A percentile compares a stretch with the other conserved stretches of the same genome.
These are phyloP conservation scores for Hydrophis major DNA, from an alignment of 2,797 vertebrate species.

Conservation along the genomic window DNA sequence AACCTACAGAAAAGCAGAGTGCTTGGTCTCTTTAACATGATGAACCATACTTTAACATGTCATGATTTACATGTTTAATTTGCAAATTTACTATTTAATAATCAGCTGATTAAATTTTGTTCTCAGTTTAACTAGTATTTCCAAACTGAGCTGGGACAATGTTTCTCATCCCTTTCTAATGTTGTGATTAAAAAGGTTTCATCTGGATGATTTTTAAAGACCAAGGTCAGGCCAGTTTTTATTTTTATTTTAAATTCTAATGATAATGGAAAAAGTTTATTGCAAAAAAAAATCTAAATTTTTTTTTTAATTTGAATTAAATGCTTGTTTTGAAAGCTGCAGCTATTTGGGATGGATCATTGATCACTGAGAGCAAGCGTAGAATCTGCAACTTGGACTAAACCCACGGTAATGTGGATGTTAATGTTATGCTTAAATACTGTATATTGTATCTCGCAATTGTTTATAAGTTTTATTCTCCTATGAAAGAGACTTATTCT, in stretches of 20 bases:
- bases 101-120: conserved; percentile 22
- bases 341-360: not conserved
- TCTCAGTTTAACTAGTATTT: conserved; percentile 48
- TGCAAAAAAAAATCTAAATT: not conserved
- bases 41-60: not conserved
- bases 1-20: not conserved
- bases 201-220: not conserved
- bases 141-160: not conserved
- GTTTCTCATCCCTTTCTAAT: not conserved
- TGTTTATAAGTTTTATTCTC: not conserved
- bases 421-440: not conserved
- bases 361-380: not conserved
- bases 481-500: not conserved
- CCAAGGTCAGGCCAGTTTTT: conserved; percentile 31
- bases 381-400: not conserved
- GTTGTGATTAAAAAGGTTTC: not conserved
- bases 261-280: not conserved
- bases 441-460: not conserved
- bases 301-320: not conserved
- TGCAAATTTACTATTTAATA: not conserved
- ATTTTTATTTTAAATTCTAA: conserved; percentile 50
- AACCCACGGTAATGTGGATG: not conserved
- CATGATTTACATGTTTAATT: not conserved
- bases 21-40: not conserved
- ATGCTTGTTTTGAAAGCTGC: not conserved